These are phyloP conservation scores for Dynastes grantii DNA, from an alignment of 2,888 invertebrate genomes.

Conservation along the genomic window DNA sequence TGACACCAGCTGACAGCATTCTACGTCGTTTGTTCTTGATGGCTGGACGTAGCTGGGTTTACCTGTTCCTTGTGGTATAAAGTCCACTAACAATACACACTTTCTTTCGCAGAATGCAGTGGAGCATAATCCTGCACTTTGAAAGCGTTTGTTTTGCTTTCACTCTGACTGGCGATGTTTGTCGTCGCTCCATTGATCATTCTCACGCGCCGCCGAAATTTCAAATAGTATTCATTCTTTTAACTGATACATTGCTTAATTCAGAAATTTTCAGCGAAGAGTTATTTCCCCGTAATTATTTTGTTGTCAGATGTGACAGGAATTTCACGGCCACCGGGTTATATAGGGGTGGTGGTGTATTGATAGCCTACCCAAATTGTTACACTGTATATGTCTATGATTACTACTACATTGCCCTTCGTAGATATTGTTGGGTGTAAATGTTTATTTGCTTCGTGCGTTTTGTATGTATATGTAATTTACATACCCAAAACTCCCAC, in stretches of 20 bases:
- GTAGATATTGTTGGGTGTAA: neutral
- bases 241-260: neutral
- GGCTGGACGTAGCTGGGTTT: too few relatives aligned
- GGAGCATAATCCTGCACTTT: too few relatives aligned
- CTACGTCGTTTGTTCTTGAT: too few relatives aligned
- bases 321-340: neutral
- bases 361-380: neutral
- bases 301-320: neutral
- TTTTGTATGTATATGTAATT: neutral
- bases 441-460: neutral
- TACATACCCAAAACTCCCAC: neutral
- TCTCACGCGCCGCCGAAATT: too few relatives aligned
- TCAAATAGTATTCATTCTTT: too few relatives aligned
- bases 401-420: neutral
- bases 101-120: too few relatives aligned
- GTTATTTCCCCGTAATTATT: neutral
- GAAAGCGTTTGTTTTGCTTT: too few relatives aligned
- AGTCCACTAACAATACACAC: too few relatives aligned
- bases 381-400: neutral
- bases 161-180: too few relatives aligned
- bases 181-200: too few relatives aligned
- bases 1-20: too few relatives aligned
- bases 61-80: too few relatives aligned
- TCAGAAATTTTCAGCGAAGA: neutral
- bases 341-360: neutral